phyloP scores from a whole-genome alignment of 2,797 vertebrate species.

The Anableps anableps region DNA sequence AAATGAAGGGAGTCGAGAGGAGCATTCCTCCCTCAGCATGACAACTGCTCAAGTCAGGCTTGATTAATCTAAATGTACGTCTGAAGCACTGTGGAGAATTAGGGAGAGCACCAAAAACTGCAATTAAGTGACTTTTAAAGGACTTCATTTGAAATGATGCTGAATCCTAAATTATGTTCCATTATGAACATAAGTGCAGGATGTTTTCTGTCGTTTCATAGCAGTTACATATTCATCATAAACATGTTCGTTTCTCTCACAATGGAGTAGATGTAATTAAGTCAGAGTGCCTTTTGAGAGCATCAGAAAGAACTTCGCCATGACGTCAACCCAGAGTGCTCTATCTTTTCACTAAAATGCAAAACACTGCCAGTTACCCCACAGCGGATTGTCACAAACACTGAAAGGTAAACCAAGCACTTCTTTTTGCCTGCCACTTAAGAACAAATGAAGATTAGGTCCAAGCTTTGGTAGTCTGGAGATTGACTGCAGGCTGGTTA shows the following conservation, averaged over 20 bases:
- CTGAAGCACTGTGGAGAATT: conserved; percentile 39
- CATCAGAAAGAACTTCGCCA: conserved; percentile 35
- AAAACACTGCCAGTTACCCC: conserved; percentile 44
- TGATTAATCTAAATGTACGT: conserved; percentile 59
- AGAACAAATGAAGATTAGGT: conserved; percentile 29
- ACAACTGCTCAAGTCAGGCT: conserved; percentile 62
- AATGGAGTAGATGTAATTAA: conserved; percentile 24
- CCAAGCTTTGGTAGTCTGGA: conserved; percentile 39
- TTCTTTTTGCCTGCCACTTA: conserved; percentile 16
- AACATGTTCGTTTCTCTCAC: conserved; percentile 33
- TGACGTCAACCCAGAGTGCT: conserved; percentile 31
- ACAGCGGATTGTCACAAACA: conserved; percentile 34
- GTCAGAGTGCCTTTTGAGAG: conserved; percentile 26
- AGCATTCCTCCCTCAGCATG: conserved; percentile 65
- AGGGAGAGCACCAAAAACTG: conserved; percentile 18
- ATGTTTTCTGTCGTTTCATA: conserved; percentile 12
- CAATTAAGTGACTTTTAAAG: conserved; percentile 21
- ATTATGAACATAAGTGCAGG: conserved; percentile 12
- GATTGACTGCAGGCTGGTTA: conserved; percentile 17
- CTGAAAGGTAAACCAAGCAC: conserved; percentile 28
- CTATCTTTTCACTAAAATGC: conserved; percentile 40
- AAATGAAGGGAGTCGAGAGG: conserved; percentile 61
- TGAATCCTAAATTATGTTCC: not conserved
- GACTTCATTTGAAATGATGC: conserved; percentile 14
- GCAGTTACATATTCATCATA: conserved; percentile 20